Evolutionary conservation across 2,797 vertebrate genomes (phyloP).

Genomic region (Lacerta agilis): DNA sequence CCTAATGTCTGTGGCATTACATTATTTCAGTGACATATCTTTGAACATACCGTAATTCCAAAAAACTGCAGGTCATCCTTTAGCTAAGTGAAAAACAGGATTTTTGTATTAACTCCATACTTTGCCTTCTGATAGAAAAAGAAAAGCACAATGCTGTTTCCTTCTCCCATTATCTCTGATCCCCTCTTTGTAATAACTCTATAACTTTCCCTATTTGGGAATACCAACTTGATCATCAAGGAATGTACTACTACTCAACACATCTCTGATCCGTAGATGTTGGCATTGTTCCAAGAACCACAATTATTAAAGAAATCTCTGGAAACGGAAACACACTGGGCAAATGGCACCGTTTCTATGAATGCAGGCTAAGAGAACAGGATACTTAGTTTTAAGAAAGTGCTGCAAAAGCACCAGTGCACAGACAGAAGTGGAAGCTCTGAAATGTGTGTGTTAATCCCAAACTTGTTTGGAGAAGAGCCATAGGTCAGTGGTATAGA

Average conservation of each 20-base stretch:
- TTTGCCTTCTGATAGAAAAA: slow-evolving; percentile 17
- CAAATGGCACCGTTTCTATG: slow-evolving; percentile 30
- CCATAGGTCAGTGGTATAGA: background rate
- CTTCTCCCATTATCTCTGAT: slow-evolving; percentile 46
- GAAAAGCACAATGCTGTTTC: slow-evolving; percentile 13
- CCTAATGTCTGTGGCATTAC: slow-evolving; percentile 79
- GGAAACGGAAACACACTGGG: slow-evolving; percentile 44
- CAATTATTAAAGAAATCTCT: slow-evolving; percentile 58
- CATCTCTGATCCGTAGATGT: slow-evolving; percentile 51
- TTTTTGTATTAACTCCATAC: slow-evolving; percentile 67
- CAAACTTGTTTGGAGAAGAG: background rate
- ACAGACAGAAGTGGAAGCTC: slow-evolving; percentile 25
- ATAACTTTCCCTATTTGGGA: slow-evolving; percentile 69
- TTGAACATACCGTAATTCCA: slow-evolving; percentile 79
- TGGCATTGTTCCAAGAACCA: slow-evolving; percentile 52
- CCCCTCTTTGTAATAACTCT: slow-evolving; percentile 63
- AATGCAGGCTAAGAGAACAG: slow-evolving; percentile 33
- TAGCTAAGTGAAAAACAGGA: slow-evolving; percentile 59
- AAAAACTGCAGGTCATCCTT: slow-evolving; percentile 74
- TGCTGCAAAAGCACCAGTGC: slow-evolving; percentile 10
- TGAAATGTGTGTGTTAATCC: slow-evolving; percentile 11
- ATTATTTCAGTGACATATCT: slow-evolving; percentile 82
- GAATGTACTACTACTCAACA: slow-evolving; percentile 43
- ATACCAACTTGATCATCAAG: slow-evolving; percentile 53
- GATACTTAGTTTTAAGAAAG: slow-evolving; percentile 39